Evolutionary conservation across 2,888 invertebrate species (phyloP).

Genomic region (Meghimatium bilineatum): DNA sequence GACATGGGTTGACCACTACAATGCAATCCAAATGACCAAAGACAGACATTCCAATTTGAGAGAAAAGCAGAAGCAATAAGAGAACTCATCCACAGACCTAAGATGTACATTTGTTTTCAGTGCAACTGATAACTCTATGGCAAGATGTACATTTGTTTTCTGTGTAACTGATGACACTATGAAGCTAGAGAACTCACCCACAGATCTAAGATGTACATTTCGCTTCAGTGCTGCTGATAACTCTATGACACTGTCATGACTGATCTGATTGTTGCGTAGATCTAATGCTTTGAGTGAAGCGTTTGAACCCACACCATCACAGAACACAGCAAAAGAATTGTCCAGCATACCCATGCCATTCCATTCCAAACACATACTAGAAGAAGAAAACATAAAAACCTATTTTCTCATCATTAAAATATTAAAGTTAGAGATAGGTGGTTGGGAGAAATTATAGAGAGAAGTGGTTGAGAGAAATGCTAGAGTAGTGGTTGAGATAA

Average conservation of each 20-base stretch:
- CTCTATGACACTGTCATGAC: slow-evolving; percentile 74
- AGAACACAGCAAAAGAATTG: slow-evolving; percentile 74
- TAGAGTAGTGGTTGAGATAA: too few relatives aligned
- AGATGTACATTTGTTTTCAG: slow-evolving; percentile 74
- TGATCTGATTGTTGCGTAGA: slow-evolving; percentile 77
- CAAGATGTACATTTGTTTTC: too few relatives aligned
- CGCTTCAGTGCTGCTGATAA: slow-evolving; percentile 71
- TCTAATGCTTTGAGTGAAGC: slow-evolving; percentile 71
- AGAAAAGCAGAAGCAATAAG: too few relatives aligned
- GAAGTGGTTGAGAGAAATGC: too few relatives aligned
- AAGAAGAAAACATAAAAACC: neutral
- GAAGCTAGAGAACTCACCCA: slow-evolving; percentile 70
- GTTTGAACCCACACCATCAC: slow-evolving; percentile 75
- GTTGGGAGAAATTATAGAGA: too few relatives aligned
- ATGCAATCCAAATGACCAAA: too few relatives aligned
- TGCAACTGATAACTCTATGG: slow-evolving; percentile 70
- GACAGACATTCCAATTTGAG: too few relatives aligned
- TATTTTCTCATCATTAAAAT: too few relatives aligned
- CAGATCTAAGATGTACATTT: slow-evolving; percentile 70
- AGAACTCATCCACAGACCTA: slow-evolving; percentile 68
- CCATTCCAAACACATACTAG: slow-evolving; percentile 77
- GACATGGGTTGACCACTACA: too few relatives aligned
- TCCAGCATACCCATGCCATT: slow-evolving; percentile 77
- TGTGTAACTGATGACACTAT: too few relatives aligned
- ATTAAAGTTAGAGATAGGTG: too few relatives aligned